These are phyloP conservation scores for Perdix hodgsoniae DNA, from an alignment of 2,797 vertebrate genomes.

Conservation along the genomic window DNA sequence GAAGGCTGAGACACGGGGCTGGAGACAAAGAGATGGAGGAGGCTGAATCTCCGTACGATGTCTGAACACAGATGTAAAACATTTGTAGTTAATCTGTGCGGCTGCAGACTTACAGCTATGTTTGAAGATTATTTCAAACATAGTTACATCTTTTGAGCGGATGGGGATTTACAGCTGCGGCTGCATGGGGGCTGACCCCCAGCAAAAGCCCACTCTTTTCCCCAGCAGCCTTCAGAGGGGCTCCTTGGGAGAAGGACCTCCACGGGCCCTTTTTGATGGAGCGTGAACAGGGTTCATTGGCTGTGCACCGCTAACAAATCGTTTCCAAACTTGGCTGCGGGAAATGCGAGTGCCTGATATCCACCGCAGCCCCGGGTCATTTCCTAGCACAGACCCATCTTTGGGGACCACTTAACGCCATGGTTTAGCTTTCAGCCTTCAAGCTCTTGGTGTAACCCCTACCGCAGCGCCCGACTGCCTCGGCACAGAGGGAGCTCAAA, in stretches of 20 bases:
- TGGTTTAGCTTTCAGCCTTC: constrained; percentile 38
- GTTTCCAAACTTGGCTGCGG: constrained; percentile 14
- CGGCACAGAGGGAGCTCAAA: background rate
- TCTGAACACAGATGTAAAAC: constrained; percentile 54
- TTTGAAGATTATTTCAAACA: constrained; percentile 65
- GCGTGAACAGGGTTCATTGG: background rate
- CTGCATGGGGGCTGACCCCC: background rate
- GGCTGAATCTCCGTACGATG: constrained; percentile 16
- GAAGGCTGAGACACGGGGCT: background rate
- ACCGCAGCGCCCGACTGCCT: background rate
- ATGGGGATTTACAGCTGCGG: background rate
- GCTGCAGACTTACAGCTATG: constrained; percentile 46
- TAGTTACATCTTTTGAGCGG: background rate
- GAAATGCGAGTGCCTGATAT: constrained; percentile 4
- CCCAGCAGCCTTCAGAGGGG: background rate
- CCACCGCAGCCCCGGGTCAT: background rate
- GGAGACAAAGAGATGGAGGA: constrained; percentile 33
- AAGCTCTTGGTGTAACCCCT: background rate
- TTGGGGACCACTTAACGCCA: constrained; percentile 11
- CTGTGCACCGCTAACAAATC: background rate
- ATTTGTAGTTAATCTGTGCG: constrained; percentile 38
- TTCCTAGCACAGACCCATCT: background rate
- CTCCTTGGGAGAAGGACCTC: background rate
- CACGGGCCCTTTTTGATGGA: background rate
- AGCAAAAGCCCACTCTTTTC: background rate